A percentile compares a stretch with the other conserved stretches of the same genome.
phyloP scores from a whole-genome alignment of 2,888 invertebrate genomes.

The Loripinus fragilis region DNA sequence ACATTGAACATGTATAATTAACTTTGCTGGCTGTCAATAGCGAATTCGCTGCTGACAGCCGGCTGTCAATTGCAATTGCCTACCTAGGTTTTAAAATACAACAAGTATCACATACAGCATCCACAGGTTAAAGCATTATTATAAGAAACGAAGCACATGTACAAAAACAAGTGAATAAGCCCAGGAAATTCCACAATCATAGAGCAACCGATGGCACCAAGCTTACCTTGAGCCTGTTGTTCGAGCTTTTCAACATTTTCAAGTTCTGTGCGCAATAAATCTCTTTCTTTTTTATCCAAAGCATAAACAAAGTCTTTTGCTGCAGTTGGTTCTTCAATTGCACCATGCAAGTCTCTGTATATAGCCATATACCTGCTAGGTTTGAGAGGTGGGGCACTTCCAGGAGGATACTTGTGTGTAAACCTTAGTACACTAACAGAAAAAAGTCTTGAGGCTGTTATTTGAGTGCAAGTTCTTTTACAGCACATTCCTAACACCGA shows the following conservation, averaged over 20 bases:
- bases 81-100: too few relatives aligned
- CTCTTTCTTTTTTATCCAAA: conserved; percentile 71
- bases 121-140: too few relatives aligned
- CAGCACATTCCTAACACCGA: not conserved
- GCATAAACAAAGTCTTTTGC: conserved; percentile 77
- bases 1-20: too few relatives aligned
- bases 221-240: conserved; percentile 6
- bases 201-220: too few relatives aligned
- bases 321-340: conserved; percentile 57
- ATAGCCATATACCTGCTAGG: conserved; percentile 52
- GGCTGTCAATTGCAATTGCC: too few relatives aligned
- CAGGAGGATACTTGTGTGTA: conserved; percentile 58
- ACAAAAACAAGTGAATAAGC: too few relatives aligned
- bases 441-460: not conserved
- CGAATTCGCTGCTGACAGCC: too few relatives aligned
- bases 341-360: conserved; percentile 64
- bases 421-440: conserved; percentile 14
- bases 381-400: conserved; percentile 42
- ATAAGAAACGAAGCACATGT: too few relatives aligned
- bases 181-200: too few relatives aligned
- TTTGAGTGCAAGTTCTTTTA: not conserved
- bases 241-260: conserved; percentile 62
- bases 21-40: too few relatives aligned
- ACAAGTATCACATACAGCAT: too few relatives aligned
- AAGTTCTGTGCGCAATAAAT: conserved; percentile 69